Conservation (phyloP, 2,113 vertebrate species). For the Odobenus rosmarus region DNA sequence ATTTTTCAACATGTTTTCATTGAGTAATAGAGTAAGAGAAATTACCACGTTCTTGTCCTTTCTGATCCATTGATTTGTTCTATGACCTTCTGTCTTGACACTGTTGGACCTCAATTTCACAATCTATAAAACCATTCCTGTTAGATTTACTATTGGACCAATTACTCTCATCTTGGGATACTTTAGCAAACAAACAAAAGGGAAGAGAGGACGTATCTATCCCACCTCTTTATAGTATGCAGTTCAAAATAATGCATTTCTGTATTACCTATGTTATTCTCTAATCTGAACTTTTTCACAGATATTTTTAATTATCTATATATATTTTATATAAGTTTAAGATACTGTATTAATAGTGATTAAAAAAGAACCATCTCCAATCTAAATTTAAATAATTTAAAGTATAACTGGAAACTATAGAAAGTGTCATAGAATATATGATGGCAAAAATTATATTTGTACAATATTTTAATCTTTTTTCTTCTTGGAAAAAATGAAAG, state of each 20-base stretch:
- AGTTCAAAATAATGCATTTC: conserved; percentile 14
- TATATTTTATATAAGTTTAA: background rate
- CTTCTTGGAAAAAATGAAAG: background rate
- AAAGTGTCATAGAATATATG: background rate
- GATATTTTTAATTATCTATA: background rate
- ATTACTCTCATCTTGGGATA: conserved; percentile 32
- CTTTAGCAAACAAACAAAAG: background rate
- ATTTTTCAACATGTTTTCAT: conserved; percentile 53
- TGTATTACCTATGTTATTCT: background rate
- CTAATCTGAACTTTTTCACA: background rate
- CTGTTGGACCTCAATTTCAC: conserved; percentile 61
- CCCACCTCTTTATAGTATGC: background rate
- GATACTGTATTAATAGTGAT: background rate
- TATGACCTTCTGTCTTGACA: conserved; percentile 70
- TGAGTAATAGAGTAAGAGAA: conserved; percentile 58
- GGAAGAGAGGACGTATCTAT: background rate
- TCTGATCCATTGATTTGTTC: conserved; percentile 68
- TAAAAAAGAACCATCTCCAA: background rate
- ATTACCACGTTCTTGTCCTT: conserved; percentile 64
- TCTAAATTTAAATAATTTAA: conserved; percentile 33
- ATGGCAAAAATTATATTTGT: background rate
- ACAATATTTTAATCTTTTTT: background rate
- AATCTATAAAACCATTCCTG: conserved; percentile 72
- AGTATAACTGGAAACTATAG: background rate
- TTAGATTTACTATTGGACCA: conserved; percentile 54